Base-by-base conservation (phyloP, 2,888 invertebrate species). In the Seira ritae region DNA sequence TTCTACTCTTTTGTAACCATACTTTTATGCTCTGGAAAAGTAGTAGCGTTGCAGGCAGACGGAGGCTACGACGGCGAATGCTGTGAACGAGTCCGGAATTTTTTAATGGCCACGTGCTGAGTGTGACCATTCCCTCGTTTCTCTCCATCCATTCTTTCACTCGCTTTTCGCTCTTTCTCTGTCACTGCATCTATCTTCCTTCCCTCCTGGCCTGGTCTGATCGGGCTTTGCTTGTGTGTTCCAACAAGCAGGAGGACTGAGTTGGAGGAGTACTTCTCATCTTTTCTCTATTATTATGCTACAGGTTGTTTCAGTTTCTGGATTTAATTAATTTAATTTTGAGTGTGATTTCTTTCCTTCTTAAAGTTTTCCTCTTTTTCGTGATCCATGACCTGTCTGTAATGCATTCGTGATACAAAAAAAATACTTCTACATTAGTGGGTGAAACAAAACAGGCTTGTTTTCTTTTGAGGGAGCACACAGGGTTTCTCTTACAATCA, bases 81-180 rank as follows among this genome's bases (percentile, higher is more conserved):
- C 75, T 78, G 78, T 70, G 83, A 83, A 83, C 83, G 74, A 83
- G 83, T 85, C 85, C 80, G 80, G 80, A 84, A 85, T 86, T 87
- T 87, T 87, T 86, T 87, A 87, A 87, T 87, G 85, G 86, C 84
- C 87, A 88, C 87, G 86, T 88, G 87, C 86, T 85, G 83, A 74
- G 78, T 83, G 86, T 85, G 86, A 86, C 85, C 84, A 81, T 76
- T 82, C 70, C 72, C 65, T 68, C 70, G 31, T 31, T 31, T 60
- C 19, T 73, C 66, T 80, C 70, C 70, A 31, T 78, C 76, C 62
- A 31, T 55, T 62, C 23, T 70, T 67, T 71, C 66, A 60, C 77
- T 65, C 77, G 22, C 6, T 60, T 69, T 77, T 67, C 46, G 23
- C 46, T 65, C 20, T 42, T 37, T n/a, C 65, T 70, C 46, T 68